These are phyloP conservation scores for Falco novaeseelandiae DNA, from an alignment of 2,797 vertebrate species.

Conservation along the genomic window DNA sequence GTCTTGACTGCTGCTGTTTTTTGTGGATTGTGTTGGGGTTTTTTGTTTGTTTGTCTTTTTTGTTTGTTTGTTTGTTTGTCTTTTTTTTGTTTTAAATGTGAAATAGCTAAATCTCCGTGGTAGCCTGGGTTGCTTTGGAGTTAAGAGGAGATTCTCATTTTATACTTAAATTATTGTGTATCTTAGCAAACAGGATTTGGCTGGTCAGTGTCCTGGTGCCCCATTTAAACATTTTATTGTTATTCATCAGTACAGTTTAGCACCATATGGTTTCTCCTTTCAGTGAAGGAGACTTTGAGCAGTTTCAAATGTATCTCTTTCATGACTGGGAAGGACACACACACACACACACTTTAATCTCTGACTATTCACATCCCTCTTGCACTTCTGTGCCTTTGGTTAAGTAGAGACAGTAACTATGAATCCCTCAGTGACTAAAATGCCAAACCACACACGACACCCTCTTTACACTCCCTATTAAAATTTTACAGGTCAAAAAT, in stretches of 20 bases:
- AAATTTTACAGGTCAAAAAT: conserved; percentile 99
- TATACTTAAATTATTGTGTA: neutral
- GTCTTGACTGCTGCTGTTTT: neutral
- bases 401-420: conserved; percentile 92
- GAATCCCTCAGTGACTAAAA: conserved; percentile 90
- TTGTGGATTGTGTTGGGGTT: too few relatives aligned
- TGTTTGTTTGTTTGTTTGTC: too few relatives aligned
- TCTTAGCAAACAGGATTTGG: neutral
- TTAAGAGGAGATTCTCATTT: neutral
- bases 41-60: neutral
- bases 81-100: neutral
- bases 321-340: neutral
- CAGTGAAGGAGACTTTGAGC: neutral
- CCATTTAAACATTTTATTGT: neutral
- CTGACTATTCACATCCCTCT: conserved; percentile 78
- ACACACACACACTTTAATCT: conserved; percentile 68
- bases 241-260: neutral
- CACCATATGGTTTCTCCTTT: neutral
- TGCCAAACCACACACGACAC: conserved; percentile 91
- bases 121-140: neutral
- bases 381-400: conserved; percentile 86
- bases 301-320: neutral
- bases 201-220: neutral
- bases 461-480: conserved; percentile 92
- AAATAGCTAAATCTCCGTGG: neutral